Evolutionary conservation across 2,113 vertebrate species (phyloP).

Genomic region (Campylomormyrus numenius): DNA sequence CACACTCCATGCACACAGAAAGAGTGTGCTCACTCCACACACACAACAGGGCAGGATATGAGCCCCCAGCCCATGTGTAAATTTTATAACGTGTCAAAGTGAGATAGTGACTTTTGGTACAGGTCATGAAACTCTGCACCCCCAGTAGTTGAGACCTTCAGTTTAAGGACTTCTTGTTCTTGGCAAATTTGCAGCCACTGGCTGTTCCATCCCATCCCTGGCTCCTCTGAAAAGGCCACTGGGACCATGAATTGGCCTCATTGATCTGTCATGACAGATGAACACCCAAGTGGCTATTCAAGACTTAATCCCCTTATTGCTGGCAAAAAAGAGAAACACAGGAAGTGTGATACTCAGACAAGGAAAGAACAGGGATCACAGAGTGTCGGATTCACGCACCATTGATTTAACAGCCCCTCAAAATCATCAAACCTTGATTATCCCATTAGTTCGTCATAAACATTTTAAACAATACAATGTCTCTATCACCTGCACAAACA

Average conservation of each 20-base stretch:
- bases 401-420: background rate
- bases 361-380: conserved; percentile 45
- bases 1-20: background rate
- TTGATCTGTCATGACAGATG: conserved; percentile 19
- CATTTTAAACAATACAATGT: background rate
- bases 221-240: conserved; percentile 31
- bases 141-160: conserved; percentile 26
- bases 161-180: conserved; percentile 21
- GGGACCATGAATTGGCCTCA: conserved; percentile 15
- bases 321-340: conserved; percentile 26
- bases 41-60: background rate
- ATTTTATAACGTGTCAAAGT: background rate
- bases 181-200: conserved; percentile 32
- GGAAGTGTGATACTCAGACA: conserved; percentile 46
- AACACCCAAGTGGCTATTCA: conserved; percentile 21
- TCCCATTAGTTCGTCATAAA: background rate
- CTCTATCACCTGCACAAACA: background rate
- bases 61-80: background rate
- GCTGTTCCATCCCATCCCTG: conserved; percentile 20
- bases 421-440: background rate
- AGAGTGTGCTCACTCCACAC: background rate
- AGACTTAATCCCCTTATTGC: conserved; percentile 40
- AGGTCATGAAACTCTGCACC: background rate
- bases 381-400: conserved; percentile 29
- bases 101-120: background rate